Base-by-base conservation (phyloP, 2,888 invertebrate genomes). In the Cancer borealis region DNA sequence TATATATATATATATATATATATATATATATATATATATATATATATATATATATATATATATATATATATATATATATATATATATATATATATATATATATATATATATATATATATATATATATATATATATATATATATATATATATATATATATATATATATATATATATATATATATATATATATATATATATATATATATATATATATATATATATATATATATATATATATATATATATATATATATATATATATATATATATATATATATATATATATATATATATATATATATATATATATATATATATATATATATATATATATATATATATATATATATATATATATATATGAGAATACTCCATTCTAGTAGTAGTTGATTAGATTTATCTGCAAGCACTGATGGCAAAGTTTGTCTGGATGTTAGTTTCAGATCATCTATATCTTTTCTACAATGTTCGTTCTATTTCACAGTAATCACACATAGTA, bases 1-100 rank as follows among this genome's bases (percentile, higher is more conserved):
- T 92, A 92, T 92, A 92, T 87, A 87, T 92, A 92, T 92, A 92
- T 92, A 92, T 92, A 92, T 92, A 92, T 87, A 92, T 92, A 92
- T 92, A 92, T 92, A 92, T 79, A 92, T 92, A 79, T 92, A 79
- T 92, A 79, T 84, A 92, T 92, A 79, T 79, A 46, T 14, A 4
- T 79, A 79, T 73, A 66, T 73, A 66, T 73, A 66, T 73, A 66
- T 92, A 66, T 92, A 66, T 92, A 66, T 92, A 66, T 92, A 66
- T 92, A 66, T 92, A 66, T 92, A 66, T 92, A 66, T 92, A 66
- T 92, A 92, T n/a, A n/a, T n/a, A n/a, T n/a, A n/a, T n/a, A n/a
- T n/a, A n/a, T n/a, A n/a, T n/a, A n/a, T n/a, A n/a, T n/a, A n/a
- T n/a, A n/a, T n/a, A n/a, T n/a, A n/a, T n/a, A n/a, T n/a, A n/a